A percentile compares a stretch with the other conserved stretches of the same genome.
Evolutionary conservation across 1,140 invertebrate genomes (phyloP).

Genomic region (Hylaeus volcanicus): DNA sequence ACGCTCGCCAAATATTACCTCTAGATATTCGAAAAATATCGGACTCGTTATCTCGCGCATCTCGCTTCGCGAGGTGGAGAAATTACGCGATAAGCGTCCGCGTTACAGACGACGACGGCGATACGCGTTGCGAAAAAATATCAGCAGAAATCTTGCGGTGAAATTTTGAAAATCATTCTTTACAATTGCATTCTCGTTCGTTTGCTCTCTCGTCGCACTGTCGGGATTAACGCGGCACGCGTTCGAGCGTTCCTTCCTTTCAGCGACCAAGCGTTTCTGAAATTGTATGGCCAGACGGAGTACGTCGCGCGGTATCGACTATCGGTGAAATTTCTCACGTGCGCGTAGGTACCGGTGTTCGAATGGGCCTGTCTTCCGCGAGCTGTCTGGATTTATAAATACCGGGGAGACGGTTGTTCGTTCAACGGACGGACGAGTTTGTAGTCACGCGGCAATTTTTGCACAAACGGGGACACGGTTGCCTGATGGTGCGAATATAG

Average conservation of each 20-base stretch:
- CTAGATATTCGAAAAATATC: no score
- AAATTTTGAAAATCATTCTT: not conserved
- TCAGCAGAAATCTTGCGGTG: no score
- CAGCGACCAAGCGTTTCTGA: not conserved
- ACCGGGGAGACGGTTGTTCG: not conserved
- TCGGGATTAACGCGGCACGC: no score
- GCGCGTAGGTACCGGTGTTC: not conserved
- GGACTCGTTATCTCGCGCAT: not conserved
- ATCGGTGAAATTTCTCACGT: not conserved
- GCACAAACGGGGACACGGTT: constrained; percentile 12
- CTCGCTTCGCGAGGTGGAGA: no score
- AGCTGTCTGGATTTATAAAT: not conserved
- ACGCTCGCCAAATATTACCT: not conserved
- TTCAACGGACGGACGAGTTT: not conserved
- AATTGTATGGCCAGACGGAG: not conserved
- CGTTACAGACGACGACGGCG: no score
- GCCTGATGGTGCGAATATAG: not conserved
- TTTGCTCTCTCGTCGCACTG: no score
- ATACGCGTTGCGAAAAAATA: no score
- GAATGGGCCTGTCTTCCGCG: not conserved
- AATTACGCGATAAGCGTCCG: no score
- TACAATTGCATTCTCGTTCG: no score
- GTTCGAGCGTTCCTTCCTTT: not conserved
- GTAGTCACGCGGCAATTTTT: constrained; percentile 28
- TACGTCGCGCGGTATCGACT: not conserved